phyloP scores from a whole-genome alignment of 2,888 invertebrate genomes.

The Laspeyria flexula region DNA sequence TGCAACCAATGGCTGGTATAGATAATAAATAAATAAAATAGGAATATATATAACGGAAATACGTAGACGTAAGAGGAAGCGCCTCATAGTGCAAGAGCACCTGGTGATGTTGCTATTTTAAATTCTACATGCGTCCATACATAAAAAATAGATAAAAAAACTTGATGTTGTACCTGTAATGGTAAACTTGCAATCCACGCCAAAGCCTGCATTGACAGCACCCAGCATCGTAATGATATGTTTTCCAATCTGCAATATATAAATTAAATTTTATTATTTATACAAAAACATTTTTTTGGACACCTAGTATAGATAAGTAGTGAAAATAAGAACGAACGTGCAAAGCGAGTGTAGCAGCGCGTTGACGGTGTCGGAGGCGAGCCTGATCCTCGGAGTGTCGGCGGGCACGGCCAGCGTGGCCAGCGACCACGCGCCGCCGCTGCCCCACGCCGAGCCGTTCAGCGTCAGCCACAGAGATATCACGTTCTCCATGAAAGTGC shows the following conservation, averaged over 20 bases:
- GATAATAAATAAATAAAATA: no score
- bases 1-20: no score
- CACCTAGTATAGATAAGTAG: no score
- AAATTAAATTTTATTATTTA: no score
- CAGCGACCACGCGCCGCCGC: conserved; percentile 68
- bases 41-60: no score
- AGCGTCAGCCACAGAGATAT: conserved; percentile 95
- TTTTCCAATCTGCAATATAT: conserved; percentile 66
- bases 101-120: no score
- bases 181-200: conserved; percentile 89
- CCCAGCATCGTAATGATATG: conserved; percentile 89
- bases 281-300: background rate
- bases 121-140: no score
- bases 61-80: no score
- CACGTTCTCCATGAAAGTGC: conserved; percentile 93
- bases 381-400: conserved; percentile 78
- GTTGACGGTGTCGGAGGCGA: conserved; percentile 77
- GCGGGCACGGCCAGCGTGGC: conserved; percentile 70
- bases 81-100: no score
- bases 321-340: conserved; percentile 52
- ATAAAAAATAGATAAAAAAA: background rate
- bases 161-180: conserved; percentile 53
- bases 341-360: conserved; percentile 69
- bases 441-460: conserved; percentile 87
- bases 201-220: conserved; percentile 91